Percentiles rank a stretch among this genome's conserved stretches.
Evolutionary conservation across 1,140 invertebrate species (phyloP).

Genomic region (Arctopsyche grandis): DNA sequence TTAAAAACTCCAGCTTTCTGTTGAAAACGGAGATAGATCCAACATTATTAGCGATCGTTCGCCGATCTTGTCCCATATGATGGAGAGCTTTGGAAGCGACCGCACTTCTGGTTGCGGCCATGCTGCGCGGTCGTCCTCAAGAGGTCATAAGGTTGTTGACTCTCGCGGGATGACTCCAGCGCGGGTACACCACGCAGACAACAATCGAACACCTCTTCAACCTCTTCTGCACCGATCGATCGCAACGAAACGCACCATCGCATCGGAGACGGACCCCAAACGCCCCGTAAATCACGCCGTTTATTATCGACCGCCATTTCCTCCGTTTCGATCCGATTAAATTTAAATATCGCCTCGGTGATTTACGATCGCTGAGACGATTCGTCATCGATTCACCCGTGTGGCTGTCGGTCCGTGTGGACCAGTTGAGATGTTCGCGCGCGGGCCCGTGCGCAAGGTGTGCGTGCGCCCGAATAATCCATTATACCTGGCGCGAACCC

Average conservation of each 20-base stretch:
- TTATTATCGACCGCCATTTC: background rate
- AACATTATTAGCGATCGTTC: too few relatives aligned
- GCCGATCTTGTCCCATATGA: too few relatives aligned
- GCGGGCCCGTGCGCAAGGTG: background rate
- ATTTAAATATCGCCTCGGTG: background rate
- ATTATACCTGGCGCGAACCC: background rate
- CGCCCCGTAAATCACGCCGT: slow-evolving; percentile 21
- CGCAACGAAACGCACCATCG: too few relatives aligned
- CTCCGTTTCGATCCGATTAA: too few relatives aligned
- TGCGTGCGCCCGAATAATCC: background rate
- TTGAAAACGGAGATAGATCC: too few relatives aligned
- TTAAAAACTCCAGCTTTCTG: too few relatives aligned
- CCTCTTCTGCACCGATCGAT: too few relatives aligned
- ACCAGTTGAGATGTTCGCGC: background rate
- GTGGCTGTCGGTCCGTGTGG: background rate
- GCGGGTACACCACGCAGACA: slow-evolving; percentile 23
- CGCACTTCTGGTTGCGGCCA: background rate
- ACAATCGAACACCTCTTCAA: slow-evolving; percentile 29
- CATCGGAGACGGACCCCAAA: background rate
- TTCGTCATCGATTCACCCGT: background rate
- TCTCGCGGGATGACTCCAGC: slow-evolving; percentile 26
- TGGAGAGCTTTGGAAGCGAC: too few relatives aligned
- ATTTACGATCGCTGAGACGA: background rate
- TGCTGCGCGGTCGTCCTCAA: slow-evolving; percentile 20
- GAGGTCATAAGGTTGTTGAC: slow-evolving; percentile 42